Evolutionary conservation across 1,140 invertebrate species (phyloP).

Genomic region (Phocides pigmalion): DNA sequence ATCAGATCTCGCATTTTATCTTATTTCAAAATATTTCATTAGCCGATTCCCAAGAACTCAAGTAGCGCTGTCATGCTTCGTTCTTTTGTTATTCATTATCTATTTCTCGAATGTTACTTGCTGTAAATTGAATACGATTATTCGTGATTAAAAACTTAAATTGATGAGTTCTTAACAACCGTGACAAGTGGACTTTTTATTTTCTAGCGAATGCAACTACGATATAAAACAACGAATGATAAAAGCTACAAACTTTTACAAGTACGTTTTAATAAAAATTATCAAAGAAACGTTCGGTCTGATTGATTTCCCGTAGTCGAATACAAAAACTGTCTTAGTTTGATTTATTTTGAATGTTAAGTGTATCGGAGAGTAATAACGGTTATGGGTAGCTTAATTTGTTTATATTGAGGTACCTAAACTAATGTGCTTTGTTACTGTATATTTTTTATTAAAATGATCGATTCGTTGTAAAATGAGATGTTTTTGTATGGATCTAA

Average conservation of each 20-base stretch:
- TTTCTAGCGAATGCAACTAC: background rate
- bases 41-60: constrained; percentile 41
- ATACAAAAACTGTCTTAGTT: background rate
- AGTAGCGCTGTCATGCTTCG: constrained; percentile 20
- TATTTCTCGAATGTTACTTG: constrained; percentile 34
- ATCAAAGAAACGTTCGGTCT: constrained; percentile 12
- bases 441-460: no score
- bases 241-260: constrained; percentile 12
- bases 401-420: background rate
- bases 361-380: background rate
- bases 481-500: no score
- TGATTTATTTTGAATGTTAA: constrained; percentile 6
- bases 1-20: constrained; percentile 50
- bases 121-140: constrained; percentile 23
- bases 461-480: no score
- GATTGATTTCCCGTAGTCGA: constrained; percentile 6
- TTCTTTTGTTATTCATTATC: constrained; percentile 31
- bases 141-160: constrained; percentile 20
- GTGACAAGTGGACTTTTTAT: constrained; percentile 17
- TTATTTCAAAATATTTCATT: constrained; percentile 56
- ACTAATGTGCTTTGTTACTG: no score
- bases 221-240: background rate
- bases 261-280: constrained; percentile 17
- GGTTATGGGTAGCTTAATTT: background rate
- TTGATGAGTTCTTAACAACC: constrained; percentile 15